Evolutionary conservation across 2,888 invertebrate genomes (phyloP), one percentile per base, ranked within the genome.

Genomic region (Ametastegia equiseti): DNA sequence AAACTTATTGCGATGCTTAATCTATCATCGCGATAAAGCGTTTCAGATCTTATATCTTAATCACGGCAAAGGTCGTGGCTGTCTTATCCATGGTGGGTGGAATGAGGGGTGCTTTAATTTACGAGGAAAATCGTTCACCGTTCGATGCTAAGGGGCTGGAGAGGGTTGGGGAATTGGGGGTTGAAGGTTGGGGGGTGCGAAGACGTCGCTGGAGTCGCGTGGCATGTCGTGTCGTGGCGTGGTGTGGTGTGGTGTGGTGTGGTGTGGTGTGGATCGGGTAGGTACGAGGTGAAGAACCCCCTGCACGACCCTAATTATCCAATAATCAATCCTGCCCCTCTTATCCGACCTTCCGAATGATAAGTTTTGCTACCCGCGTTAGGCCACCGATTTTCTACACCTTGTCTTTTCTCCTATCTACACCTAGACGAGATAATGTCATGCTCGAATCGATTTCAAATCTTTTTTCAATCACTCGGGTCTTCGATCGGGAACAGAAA

Each of bases 331-430:
- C 75, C 45, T 54, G 7, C 54, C n/a, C n/a, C 75, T 54, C 75
- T 75, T 75, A 75, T 75, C 75, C 50, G 54, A 75, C 75, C 75
- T 75, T 75, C 75, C 75, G 33, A 75, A 75, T 75, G 75, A 75
- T 75, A 50, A 54, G 75, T 75, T 75, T 36, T 75, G 75, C 54
- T 19, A 75, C 75, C 75, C 36, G 33, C 75, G 75, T 75, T 50
- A 75, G 54, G 54, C 75, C 54, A 6, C 50, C 75, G 75, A 75
- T 75, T 36, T 75, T 75, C 50, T 75, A 15, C 13, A 3, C 15
- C 15, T 11, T 5, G 27, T 19, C 75, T 30, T 75, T 23, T 75
- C 75, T 7, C 54, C n/a, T 39, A 9, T 36, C 67, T 39, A 13
- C 13, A 36, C 19, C 39, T 39, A 23, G 39, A 67, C 54, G 23